Conservation (phyloP, 37 sponge, comb jelly and placozoan genomes). For the Dysidea cf. avara region DNA sequence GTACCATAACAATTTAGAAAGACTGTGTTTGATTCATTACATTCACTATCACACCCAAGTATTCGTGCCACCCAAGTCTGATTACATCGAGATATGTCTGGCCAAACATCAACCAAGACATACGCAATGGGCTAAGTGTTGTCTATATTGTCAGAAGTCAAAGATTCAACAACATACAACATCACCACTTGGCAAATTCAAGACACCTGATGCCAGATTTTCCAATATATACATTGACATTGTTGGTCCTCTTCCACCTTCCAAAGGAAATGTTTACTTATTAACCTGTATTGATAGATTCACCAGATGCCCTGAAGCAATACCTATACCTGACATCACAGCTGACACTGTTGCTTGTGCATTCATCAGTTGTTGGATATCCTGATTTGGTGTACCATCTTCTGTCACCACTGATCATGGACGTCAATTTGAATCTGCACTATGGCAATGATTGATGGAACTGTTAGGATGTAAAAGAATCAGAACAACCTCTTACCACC, state of each 20-base stretch:
- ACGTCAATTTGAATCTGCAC: slow-evolving; percentile 45
- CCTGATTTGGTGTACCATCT: slow-evolving; percentile 59
- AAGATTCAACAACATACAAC: slow-evolving; percentile 39
- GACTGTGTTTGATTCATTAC: slow-evolving; percentile 27
- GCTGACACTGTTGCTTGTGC: slow-evolving; percentile 42
- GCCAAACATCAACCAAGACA: slow-evolving; percentile 46
- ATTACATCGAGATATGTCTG: slow-evolving; percentile 39
- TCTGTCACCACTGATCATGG: slow-evolving; percentile 58
- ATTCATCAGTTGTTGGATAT: slow-evolving; percentile 44
- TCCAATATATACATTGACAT: slow-evolving; percentile 32
- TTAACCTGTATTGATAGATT: slow-evolving; percentile 42
- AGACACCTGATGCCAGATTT: slow-evolving; percentile 30
- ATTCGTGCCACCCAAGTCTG: slow-evolving; percentile 34
- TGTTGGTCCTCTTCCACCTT: slow-evolving; percentile 48
- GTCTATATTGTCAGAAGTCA: slow-evolving; percentile 31
- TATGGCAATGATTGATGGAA: slow-evolving; percentile 30
- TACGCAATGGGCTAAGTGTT: slow-evolving; percentile 34
- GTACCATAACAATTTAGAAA: slow-evolving; percentile 20
- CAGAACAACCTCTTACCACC: slow-evolving; percentile 64
- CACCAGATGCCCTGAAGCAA: slow-evolving; percentile 40
- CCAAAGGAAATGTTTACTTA: slow-evolving; percentile 25
- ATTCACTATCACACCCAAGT: slow-evolving; percentile 48
- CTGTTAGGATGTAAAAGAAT: slow-evolving; percentile 38
- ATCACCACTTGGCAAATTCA: slow-evolving; percentile 5
- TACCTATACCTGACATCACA: slow-evolving; percentile 33